Percentiles rank a stretch among this genome's conserved stretches.
These are phyloP conservation scores for Epistrophe grossulariae DNA, from an alignment of 2,888 invertebrate genomes.

Conservation along the genomic window DNA sequence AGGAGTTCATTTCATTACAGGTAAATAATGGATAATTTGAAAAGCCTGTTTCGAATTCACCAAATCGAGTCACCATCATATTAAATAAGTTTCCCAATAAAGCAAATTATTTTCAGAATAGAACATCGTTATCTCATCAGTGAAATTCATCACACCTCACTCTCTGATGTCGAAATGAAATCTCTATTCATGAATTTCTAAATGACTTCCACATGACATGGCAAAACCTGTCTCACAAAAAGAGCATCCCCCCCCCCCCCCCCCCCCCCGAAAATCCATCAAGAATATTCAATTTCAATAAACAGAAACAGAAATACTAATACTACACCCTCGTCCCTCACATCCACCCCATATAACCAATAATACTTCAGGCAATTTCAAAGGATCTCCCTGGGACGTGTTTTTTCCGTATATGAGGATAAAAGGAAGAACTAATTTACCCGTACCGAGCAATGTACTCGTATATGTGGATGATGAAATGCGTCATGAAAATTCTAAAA, in stretches of 20 bases:
- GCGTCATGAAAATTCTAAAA: constrained; percentile 18
- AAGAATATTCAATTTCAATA: constrained; percentile 30
- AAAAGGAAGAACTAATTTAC: constrained; percentile 18
- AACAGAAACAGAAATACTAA: neutral
- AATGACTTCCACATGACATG: constrained; percentile 30
- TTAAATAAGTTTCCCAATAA: constrained; percentile 12
- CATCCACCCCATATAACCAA: neutral
- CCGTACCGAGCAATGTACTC: neutral
- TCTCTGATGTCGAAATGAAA: constrained; percentile 15
- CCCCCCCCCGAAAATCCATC: neutral
- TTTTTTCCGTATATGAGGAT: neutral
- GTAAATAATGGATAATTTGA: neutral
- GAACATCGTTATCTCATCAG: constrained; percentile 15
- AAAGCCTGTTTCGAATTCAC: neutral
- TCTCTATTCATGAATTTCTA: constrained; percentile 27
- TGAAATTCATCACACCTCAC: constrained; percentile 30
- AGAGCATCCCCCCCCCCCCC: no score
- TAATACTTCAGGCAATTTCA: constrained; percentile 4
- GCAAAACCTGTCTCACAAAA: neutral
- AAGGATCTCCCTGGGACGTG: constrained; percentile 18
- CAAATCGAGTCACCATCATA: neutral
- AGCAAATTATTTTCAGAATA: constrained; percentile 14
- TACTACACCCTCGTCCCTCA: neutral
- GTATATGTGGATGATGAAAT: constrained; percentile 8
- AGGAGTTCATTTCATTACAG: neutral